Evolutionary conservation across 2,797 vertebrate species (phyloP), one percentile per base, ranked within the genome.

Genomic region (Aphelocoma californica): DNA sequence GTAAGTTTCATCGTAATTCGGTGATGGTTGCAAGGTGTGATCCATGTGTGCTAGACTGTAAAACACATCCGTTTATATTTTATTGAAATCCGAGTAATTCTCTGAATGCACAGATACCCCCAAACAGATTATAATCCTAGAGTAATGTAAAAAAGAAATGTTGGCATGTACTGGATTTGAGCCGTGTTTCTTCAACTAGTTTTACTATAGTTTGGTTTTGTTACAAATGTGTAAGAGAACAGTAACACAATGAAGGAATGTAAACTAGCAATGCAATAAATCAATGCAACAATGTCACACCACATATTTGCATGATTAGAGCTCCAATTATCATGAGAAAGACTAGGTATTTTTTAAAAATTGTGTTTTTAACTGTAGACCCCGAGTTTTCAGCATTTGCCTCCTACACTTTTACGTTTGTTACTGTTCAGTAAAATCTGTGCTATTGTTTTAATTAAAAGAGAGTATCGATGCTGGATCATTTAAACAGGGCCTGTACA

Each of bases 381-480:
- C 7, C 5, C 0, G 17, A 42, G 42, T 69, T 83, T 42, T 71
- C 67, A 32, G 44, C n/a, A 20, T 92, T 91, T 48, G 40, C 31
- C 25, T 74, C 58, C 25, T 48, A 16, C 75, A n/a, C 78, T 91
- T 84, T 17, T 19, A 25, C 62, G 26, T 66, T 82, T 81, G 81
- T 79, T 94, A 80, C 90, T 78, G 44, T 90, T 88, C 34, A 38
- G 57, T 80, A 83, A 93, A 94, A 96, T 94, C 91, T 90, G 58
- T 93, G 64, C 89, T 91, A 89, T 94, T 94, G 92, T 96, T 97
- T 95, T 79, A 88, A 92, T 72, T 62, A 74, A 92, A 95, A 89
- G 87, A 88, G 47, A 47, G 29, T 86, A 53, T 61, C 19, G 10
- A 48, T 1, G 7, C 53, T 3, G 6, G 78, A 73, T 86, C 64